A percentile compares a stretch with the other conserved stretches of the same genome.
phyloP scores from a whole-genome alignment of 2,113 vertebrate genomes.

The Ramphastos sulfuratus region DNA sequence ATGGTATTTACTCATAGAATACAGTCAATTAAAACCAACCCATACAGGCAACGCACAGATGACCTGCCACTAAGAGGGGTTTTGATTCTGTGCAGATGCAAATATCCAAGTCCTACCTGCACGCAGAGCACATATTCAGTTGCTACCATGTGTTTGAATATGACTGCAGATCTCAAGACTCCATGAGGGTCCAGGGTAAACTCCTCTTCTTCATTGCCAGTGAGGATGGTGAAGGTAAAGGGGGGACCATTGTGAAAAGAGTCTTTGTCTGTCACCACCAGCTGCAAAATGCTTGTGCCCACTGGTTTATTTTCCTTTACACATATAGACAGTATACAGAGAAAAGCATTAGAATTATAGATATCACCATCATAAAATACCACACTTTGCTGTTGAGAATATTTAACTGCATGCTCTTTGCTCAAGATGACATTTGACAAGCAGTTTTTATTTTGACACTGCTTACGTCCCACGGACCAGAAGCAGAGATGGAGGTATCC shows the following conservation, averaged over 20 bases:
- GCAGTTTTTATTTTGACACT: fast-evolving
- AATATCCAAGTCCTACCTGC: slow-evolving; percentile 78
- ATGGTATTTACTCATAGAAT: neutral
- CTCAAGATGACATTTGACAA: neutral
- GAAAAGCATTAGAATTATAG: slow-evolving; percentile 58
- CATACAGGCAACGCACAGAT: neutral
- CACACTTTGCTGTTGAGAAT: neutral
- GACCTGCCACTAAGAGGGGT: neutral
- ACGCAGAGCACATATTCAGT: slow-evolving; percentile 87
- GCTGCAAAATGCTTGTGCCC: slow-evolving; percentile 92
- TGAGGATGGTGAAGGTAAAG: slow-evolving; percentile 89
- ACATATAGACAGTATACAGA: slow-evolving; percentile 47
- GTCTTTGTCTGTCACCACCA: slow-evolving; percentile 92
- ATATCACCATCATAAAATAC: neutral
- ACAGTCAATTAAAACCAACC: neutral
- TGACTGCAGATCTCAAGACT: slow-evolving; percentile 86
- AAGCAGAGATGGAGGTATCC: neutral
- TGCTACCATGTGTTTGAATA: slow-evolving; percentile 85
- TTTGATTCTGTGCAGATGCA: neutral
- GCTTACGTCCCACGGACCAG: fast-evolving
- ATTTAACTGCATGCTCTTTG: neutral
- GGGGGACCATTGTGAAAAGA: slow-evolving; percentile 95
- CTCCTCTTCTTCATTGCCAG: slow-evolving; percentile 90
- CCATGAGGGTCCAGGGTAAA: slow-evolving; percentile 89
- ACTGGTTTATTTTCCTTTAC: slow-evolving; percentile 94